phyloP scores from a whole-genome alignment of 2,113 vertebrate species.

The Sula dactylatra region DNA sequence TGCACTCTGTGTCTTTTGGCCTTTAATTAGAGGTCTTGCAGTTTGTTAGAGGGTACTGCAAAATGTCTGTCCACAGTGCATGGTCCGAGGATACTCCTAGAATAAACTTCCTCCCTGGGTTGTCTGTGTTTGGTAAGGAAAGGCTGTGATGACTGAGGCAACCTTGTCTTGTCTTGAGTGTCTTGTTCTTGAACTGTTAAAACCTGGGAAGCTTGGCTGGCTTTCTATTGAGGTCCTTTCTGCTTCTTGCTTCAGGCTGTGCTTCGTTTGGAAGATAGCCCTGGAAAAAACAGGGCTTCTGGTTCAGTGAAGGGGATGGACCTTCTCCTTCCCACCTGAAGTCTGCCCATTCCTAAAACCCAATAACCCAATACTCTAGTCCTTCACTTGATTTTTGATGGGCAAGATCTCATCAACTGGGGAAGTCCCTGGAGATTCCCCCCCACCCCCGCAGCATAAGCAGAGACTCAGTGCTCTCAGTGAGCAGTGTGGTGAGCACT shows the following conservation, averaged over 20 bases:
- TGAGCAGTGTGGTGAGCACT: not conserved
- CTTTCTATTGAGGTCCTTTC: not conserved
- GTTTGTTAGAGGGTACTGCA: not conserved
- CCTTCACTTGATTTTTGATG: not conserved
- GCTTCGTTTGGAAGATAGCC: not conserved
- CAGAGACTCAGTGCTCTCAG: not conserved
- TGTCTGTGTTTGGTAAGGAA: not conserved
- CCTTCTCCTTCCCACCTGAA: not conserved
- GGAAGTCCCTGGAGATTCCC: slow-evolving; percentile 27
- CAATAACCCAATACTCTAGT: not conserved
- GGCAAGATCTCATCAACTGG: not conserved
- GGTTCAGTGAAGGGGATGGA: not conserved
- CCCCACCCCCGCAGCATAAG: not conserved
- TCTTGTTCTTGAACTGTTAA: not conserved
- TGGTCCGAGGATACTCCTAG: not conserved
- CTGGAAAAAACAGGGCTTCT: not conserved
- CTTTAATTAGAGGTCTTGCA: not conserved
- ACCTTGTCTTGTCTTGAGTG: not conserved
- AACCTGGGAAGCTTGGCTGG: not conserved
- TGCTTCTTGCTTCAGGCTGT: not conserved
- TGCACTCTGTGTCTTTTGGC: not conserved
- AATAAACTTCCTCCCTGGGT: not conserved
- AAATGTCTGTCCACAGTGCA: not conserved
- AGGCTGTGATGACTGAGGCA: not conserved
- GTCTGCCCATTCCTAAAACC: not conserved